These are phyloP conservation scores for Antigone vipio DNA, from an alignment of 2,113 vertebrate species.

Conservation along the genomic window DNA sequence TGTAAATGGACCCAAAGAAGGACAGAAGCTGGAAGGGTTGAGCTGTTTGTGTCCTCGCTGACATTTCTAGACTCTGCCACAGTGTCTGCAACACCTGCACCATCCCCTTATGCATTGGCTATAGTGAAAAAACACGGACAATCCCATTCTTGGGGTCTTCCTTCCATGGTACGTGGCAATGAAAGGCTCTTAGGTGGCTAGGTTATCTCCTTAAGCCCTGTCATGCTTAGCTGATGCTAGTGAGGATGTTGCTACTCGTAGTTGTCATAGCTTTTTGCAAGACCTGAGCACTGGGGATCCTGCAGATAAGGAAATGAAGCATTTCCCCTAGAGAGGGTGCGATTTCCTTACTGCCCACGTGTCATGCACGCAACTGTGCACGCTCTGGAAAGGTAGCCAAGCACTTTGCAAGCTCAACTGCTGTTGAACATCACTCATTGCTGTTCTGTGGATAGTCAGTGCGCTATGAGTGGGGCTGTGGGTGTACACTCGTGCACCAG, in stretches of 20 bases:
- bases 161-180: not conserved
- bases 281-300: not conserved
- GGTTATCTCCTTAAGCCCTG: not conserved
- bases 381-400: no score
- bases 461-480: not conserved
- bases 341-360: not conserved
- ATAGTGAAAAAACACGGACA: accelerated
- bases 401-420: not conserved
- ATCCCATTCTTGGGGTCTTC: not conserved
- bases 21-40: not conserved
- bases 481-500: not conserved
- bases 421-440: not conserved
- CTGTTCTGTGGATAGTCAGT: no score
- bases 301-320: accelerated
- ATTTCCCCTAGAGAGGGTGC: not conserved
- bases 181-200: not conserved
- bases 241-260: not conserved
- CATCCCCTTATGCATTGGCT: not conserved
- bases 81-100: not conserved
- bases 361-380: accelerated
- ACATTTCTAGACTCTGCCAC: not conserved
- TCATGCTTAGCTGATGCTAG: not conserved
- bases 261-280: not conserved
- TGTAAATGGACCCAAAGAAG: not conserved
- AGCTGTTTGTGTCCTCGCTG: not conserved